A percentile compares a stretch with the other conserved stretches of the same genome.
These are phyloP conservation scores for Dicroscelio sp. DNA, from an alignment of 2,888 invertebrate species.

Conservation along the genomic window DNA sequence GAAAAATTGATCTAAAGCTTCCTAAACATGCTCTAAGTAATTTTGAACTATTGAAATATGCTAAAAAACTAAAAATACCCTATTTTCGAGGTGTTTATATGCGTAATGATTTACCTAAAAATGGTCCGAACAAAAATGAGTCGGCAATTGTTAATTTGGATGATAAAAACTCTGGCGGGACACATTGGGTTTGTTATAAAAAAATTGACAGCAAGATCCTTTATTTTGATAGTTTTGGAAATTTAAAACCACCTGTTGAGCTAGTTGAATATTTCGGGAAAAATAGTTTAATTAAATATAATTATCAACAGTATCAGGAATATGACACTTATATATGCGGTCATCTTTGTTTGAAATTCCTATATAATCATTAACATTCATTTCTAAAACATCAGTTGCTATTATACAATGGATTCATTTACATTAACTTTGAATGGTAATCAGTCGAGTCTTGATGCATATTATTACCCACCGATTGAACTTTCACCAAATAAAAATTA, in stretches of 20 bases:
- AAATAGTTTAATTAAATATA: conserved; percentile 3
- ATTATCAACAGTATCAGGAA: conserved; percentile 9
- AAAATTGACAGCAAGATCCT: not conserved
- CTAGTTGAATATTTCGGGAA: not conserved
- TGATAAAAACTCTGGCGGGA: too few relatives aligned
- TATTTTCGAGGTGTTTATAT: conserved; percentile 89
- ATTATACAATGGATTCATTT: conserved; percentile 19
- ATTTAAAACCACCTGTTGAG: conserved; percentile 34
- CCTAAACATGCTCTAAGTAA: conserved; percentile 87
- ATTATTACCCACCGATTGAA: conserved; percentile 49
- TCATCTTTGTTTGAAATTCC: conserved; percentile 38
- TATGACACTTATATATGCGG: not conserved
- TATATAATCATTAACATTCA: conserved; percentile 3
- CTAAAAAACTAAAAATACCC: conserved; percentile 83
- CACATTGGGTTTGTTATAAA: conserved; percentile 78
- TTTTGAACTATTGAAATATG: conserved; percentile 85
- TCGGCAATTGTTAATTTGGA: conserved; percentile 44
- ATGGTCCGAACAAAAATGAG: not conserved
- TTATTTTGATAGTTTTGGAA: conserved; percentile 52
- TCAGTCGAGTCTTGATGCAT: conserved; percentile 13
- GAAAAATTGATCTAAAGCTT: conserved; percentile 82
- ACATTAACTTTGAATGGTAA: conserved; percentile 16
- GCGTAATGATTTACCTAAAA: conserved; percentile 7
- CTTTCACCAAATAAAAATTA: conserved; percentile 83
- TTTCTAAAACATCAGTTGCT: not conserved